Percentiles rank a stretch among this genome's conserved stretches.
Evolutionary conservation across 2,888 invertebrate species (phyloP).

Genomic region (Synergus gifuensis): DNA sequence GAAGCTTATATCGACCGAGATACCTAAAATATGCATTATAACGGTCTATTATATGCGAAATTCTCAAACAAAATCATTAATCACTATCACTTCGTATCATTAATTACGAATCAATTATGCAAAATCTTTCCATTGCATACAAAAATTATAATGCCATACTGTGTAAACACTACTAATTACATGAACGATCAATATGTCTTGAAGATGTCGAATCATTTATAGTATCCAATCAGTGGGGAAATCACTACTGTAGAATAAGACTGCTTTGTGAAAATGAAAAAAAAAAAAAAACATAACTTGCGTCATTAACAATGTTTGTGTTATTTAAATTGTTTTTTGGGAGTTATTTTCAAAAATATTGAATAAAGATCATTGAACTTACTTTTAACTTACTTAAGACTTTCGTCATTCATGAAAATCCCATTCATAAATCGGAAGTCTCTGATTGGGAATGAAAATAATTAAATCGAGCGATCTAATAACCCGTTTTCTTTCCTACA

Average conservation of each 20-base stretch:
- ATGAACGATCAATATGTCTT: background rate
- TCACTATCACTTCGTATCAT: background rate
- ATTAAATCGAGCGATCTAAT: conserved; percentile 58
- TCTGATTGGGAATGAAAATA: background rate
- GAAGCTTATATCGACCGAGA: conserved; percentile 21
- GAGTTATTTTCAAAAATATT: background rate
- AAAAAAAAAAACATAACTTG: no score
- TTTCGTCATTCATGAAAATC: conserved; percentile 11
- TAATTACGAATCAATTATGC: conserved; percentile 19
- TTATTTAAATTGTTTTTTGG: background rate
- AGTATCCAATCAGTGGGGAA: background rate
- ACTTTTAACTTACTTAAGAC: no score
- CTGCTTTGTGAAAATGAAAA: no score
- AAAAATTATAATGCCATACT: background rate
- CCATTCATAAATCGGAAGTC: conserved; percentile 25
- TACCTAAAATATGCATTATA: conserved; percentile 25
- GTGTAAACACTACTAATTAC: background rate
- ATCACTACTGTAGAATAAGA: background rate
- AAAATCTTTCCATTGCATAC: background rate
- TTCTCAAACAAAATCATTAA: conserved; percentile 15
- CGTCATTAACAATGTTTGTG: background rate
- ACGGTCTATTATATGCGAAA: conserved; percentile 18
- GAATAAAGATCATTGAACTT: background rate
- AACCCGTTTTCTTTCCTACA: conserved; percentile 64
- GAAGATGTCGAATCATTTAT: background rate